phyloP scores from a whole-genome alignment of 1,140 invertebrate species.

The Tetramorium simillimum region DNA sequence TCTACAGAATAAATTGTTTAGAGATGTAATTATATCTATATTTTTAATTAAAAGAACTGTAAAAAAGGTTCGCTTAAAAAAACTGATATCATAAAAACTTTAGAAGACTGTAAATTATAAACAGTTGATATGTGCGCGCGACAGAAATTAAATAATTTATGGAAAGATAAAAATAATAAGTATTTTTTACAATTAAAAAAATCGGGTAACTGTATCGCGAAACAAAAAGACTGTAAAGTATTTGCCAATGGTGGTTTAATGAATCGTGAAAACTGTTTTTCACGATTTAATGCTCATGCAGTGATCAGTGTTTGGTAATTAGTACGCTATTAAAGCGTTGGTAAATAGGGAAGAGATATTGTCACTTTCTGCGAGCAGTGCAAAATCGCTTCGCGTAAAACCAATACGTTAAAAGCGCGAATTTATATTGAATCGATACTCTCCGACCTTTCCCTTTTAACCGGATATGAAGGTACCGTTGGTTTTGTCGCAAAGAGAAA shows the following conservation, averaged over 20 bases:
- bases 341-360: slow-evolving; percentile 43
- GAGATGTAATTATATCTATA: not conserved
- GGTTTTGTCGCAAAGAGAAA: slow-evolving; percentile 16
- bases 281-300: slow-evolving; percentile 36
- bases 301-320: slow-evolving; percentile 47
- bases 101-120: not conserved
- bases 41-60: not conserved
- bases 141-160: not conserved
- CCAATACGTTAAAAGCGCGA: slow-evolving; percentile 30
- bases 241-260: slow-evolving; percentile 19
- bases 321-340: slow-evolving; percentile 38
- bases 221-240: not conserved
- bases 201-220: not conserved
- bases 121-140: no score
- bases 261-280: slow-evolving; percentile 37
- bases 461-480: slow-evolving; percentile 2
- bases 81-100: not conserved
- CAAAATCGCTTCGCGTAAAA: slow-evolving; percentile 46
- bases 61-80: not conserved
- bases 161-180: not conserved
- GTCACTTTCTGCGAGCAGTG: not conserved
- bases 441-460: slow-evolving; percentile 43
- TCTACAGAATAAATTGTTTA: not conserved
- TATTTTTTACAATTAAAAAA: not conserved
- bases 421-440: slow-evolving; percentile 50